phyloP scores from a whole-genome alignment of 2,888 invertebrate species.

The Apamea crenata region DNA sequence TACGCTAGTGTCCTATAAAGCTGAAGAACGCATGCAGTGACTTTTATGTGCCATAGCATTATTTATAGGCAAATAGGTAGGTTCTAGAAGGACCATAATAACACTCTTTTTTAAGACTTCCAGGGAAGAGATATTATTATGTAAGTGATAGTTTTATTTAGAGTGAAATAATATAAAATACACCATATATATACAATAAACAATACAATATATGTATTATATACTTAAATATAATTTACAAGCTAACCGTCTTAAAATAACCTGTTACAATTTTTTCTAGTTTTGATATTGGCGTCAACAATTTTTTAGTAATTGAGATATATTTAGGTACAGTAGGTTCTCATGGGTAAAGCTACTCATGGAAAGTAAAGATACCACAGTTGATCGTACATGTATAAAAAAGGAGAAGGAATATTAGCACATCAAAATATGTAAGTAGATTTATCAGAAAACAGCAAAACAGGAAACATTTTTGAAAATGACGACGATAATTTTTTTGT shows the following conservation, averaged over 20 bases:
- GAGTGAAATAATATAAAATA: background rate
- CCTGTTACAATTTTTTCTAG: no score
- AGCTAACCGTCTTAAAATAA: background rate
- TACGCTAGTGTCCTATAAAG: conserved; percentile 25
- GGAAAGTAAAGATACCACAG: background rate
- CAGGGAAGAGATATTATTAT: no score
- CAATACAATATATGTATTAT: no score
- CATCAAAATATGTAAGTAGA: no score
- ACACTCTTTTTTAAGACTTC: background rate
- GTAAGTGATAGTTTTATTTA: background rate
- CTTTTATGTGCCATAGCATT: background rate
- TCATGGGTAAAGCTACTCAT: no score
- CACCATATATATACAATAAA: no score
- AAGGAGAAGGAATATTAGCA: no score
- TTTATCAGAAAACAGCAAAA: background rate
- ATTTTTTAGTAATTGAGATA: no score
- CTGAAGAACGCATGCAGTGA: background rate
- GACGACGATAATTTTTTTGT: background rate
- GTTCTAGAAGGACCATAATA: background rate
- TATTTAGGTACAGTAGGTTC: no score
- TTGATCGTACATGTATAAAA: background rate
- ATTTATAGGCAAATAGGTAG: conserved; percentile 1
- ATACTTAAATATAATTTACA: background rate
- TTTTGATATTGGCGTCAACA: no score
- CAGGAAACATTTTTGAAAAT: no score